Evolutionary conservation across 2,888 invertebrate species (phyloP), one percentile per base, ranked within the genome.

Genomic region (Creontiades dilutus): DNA sequence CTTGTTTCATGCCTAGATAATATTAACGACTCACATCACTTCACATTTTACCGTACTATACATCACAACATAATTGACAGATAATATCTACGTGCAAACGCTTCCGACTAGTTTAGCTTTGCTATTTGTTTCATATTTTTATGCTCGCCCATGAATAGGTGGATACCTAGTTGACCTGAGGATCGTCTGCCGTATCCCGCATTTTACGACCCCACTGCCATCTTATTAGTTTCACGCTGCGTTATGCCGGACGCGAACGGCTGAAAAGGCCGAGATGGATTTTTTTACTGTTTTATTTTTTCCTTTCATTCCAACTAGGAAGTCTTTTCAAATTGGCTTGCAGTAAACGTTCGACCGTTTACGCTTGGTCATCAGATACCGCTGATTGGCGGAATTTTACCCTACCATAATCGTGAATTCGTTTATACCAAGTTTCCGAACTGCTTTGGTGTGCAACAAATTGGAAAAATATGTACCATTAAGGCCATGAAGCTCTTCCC

Each of bases 311-410:
- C 46, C 46, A 78, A 78, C 78, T 19, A 78, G 78, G 78, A 78
- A 78, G 78, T 46, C 78, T 37, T n/a, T 16, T 16, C 78, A 78
- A 46, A 78, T 47, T 78, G 78, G 46, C 78, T 78, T 19, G 78
- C 78, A 78, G 47, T 78, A 78, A 78, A 78, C 78, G 46, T 37
- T 47, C 78, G 78, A 14, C 78, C 78, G n/a, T 78, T 78, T 78
- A 46, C 78, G 78, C 78, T 78, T 78, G 46, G 78, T 78, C 78
- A 78, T 78, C 78, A 37, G 2, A 37, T 47, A 78, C 11, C 78
- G 78, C 78, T 47, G 68, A 68, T 68, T 68, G 68, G 68, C n/a
- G 68, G 23, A 27, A 19, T 68, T 68, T 12, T 23, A 5, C 68
- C 68, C 27, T 68, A 37, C 7, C 7, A 37, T 37, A 37, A 37